Conservation (phyloP, 2,797 vertebrate genomes). For the Sebastes glaucus region DNA sequence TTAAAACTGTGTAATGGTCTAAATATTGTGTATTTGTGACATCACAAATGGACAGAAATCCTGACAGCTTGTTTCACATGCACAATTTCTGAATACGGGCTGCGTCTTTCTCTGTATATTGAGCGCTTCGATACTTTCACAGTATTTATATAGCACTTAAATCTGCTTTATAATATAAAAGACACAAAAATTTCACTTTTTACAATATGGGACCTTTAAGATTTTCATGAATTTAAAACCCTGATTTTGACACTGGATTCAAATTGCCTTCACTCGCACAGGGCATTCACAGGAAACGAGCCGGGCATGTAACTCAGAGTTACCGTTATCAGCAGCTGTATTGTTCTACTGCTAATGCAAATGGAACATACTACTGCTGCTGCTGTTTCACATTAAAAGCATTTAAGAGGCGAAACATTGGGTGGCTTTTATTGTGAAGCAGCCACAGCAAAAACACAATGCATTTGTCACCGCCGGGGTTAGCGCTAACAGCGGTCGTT, state of each 20-base stretch:
- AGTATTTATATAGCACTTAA: too few species aligned
- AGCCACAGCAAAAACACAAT: not conserved
- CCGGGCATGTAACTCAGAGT: not conserved
- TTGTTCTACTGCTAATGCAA: not conserved
- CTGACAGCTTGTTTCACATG: not conserved
- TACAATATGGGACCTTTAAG: not conserved
- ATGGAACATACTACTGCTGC: not conserved
- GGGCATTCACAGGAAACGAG: not conserved
- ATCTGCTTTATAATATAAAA: too few species aligned
- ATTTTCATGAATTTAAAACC: not conserved
- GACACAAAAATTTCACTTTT: too few species aligned
- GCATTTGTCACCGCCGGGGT: not conserved
- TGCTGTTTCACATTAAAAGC: not conserved
- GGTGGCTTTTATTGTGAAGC: slow-evolving; percentile 13
- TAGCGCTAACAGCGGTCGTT: not conserved
- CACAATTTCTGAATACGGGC: not conserved
- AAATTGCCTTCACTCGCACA: not conserved
- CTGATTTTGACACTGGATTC: not conserved
- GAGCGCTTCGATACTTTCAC: too few species aligned
- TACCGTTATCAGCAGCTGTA: not conserved
- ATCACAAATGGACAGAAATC: not conserved
- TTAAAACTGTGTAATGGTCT: too few species aligned
- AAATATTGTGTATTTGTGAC: not conserved
- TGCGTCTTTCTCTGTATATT: too few species aligned
- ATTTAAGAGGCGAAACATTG: not conserved